Percentiles rank a stretch among this genome's conserved stretches.
Evolutionary conservation across 1,140 invertebrate genomes (phyloP).

Genomic region (Daktulosphaira vitifoliae): DNA sequence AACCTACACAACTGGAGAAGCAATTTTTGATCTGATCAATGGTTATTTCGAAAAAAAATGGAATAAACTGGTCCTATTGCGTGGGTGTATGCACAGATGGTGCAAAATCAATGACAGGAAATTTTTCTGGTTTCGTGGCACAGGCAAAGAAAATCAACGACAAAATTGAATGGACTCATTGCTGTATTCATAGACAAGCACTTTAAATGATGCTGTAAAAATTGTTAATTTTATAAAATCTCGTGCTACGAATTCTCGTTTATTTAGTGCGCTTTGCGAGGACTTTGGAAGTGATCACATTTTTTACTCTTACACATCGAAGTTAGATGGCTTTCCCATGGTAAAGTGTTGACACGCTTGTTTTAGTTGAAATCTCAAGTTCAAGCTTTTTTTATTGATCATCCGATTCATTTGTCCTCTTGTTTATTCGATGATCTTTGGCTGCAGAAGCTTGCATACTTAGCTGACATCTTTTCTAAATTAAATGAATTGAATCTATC

Average conservation of each 20-base stretch:
- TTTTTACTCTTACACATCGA: too few species aligned
- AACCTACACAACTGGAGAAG: conserved; percentile 37
- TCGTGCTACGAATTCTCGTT: not conserved
- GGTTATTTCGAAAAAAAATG: conserved; percentile 40
- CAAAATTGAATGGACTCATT: conserved; percentile 1
- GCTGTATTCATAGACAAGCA: not conserved
- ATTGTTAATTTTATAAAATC: not conserved
- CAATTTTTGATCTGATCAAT: conserved; percentile 37
- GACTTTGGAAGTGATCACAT: not conserved
- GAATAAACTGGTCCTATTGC: conserved; percentile 31
- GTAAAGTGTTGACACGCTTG: too few species aligned
- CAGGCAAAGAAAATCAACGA: not conserved
- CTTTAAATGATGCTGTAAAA: too few species aligned
- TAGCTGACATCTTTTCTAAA: too few species aligned
- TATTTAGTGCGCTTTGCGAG: not conserved
- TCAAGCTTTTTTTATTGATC: too few species aligned
- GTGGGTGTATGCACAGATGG: conserved; percentile 33
- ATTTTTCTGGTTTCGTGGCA: not conserved
- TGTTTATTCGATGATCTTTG: too few species aligned
- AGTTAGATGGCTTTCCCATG: too few species aligned
- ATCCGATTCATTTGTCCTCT: too few species aligned
- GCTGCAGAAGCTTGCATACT: too few species aligned
- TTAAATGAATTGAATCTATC: too few species aligned
- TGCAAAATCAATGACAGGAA: conserved; percentile 2
- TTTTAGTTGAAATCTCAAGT: too few species aligned